phyloP scores from a whole-genome alignment of 2,888 invertebrate genomes.

The Xanthorhoe designata region DNA sequence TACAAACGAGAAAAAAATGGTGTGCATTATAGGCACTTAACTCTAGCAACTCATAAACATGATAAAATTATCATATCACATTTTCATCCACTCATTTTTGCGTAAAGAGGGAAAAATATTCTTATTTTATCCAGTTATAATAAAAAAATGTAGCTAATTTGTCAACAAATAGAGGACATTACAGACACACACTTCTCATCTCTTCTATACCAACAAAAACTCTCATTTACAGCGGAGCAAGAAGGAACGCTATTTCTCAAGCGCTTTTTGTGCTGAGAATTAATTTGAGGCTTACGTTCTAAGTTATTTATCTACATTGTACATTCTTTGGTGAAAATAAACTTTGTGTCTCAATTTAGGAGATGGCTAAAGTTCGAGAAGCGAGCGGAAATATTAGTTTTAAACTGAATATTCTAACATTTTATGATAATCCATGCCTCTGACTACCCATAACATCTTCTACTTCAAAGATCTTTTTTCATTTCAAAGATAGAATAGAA shows the following conservation, averaged over 20 bases:
- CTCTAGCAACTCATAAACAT: background rate
- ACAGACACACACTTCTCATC: background rate
- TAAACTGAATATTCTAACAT: no score
- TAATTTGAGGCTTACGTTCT: constrained; percentile 36
- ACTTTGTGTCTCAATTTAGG: constrained; percentile 31
- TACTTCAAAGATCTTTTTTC: no score
- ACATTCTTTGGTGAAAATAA: constrained; percentile 35
- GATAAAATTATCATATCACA: background rate
- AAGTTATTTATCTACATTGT: constrained; percentile 35
- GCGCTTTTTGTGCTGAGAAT: constrained; percentile 33
- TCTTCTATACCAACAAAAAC: constrained; percentile 2
- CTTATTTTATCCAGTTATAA: background rate
- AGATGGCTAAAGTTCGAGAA: constrained; percentile 1
- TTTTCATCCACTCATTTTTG: background rate
- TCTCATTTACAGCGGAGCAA: constrained; percentile 27
- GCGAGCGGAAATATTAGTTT: background rate
- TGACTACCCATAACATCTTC: no score
- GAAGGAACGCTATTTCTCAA: constrained; percentile 31
- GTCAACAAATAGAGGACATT: background rate
- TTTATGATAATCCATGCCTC: no score
- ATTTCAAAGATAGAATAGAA: no score
- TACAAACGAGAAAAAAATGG: no score
- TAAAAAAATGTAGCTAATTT: background rate
- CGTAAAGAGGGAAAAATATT: background rate
- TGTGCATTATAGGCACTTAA: no score